These are phyloP conservation scores for Myopa testacea DNA, from an alignment of 2,888 invertebrate genomes.

Conservation along the genomic window DNA sequence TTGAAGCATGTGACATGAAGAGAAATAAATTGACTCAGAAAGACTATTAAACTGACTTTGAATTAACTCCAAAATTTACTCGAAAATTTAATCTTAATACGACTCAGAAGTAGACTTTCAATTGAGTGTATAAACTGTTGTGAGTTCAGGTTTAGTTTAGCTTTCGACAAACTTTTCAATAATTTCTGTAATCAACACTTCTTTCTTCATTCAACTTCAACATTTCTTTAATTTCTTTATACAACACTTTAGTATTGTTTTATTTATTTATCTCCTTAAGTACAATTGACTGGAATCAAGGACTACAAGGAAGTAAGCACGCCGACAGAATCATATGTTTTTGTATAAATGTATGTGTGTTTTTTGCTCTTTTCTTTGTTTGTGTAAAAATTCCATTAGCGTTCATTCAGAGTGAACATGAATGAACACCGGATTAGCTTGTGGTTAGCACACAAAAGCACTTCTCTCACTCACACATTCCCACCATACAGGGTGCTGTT, in stretches of 20 bases:
- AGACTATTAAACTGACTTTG: not conserved
- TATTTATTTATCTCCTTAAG: too few relatives aligned
- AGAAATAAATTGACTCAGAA: not conserved
- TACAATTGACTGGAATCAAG: too few relatives aligned
- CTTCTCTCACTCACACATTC: not conserved
- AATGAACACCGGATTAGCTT: slow-evolving; percentile 6
- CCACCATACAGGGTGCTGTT: not conserved
- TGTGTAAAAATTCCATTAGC: slow-evolving; percentile 15
- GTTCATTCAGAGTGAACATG: slow-evolving; percentile 10
- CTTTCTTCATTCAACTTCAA: too few relatives aligned
- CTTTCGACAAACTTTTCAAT: too few relatives aligned
- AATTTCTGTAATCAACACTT: too few relatives aligned
- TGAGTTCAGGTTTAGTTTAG: too few relatives aligned
- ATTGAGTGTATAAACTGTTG: too few relatives aligned
- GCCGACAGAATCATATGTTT: not conserved
- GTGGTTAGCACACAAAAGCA: not conserved
- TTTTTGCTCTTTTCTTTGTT: not conserved
- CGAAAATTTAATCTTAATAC: too few relatives aligned
- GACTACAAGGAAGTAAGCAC: too few relatives aligned
- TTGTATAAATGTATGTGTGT: not conserved
- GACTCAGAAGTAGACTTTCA: too few relatives aligned
- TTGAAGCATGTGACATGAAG: not conserved
- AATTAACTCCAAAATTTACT: not conserved
- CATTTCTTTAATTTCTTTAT: too few relatives aligned
- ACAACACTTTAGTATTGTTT: too few relatives aligned